These are phyloP conservation scores for Motacilla alba DNA, from an alignment of 2,113 vertebrate species.

Conservation along the genomic window DNA sequence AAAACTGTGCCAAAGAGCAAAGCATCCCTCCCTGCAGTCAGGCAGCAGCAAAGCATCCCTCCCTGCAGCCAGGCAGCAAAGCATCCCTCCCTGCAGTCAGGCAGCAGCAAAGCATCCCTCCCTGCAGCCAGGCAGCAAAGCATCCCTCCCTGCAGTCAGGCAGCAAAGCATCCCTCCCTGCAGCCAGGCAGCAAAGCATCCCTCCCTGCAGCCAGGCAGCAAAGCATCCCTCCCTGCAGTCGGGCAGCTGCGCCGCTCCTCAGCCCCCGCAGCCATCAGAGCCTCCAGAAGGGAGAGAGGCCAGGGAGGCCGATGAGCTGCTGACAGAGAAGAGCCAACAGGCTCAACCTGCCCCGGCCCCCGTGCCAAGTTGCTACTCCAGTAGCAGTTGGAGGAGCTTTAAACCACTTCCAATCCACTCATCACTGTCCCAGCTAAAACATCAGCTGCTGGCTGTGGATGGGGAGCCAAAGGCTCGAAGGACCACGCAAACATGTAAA, in stretches of 20 bases:
- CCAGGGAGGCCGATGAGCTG: neutral
- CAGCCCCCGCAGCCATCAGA: accelerated
- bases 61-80: too few relatives aligned
- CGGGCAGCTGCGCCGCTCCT: neutral
- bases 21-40: neutral
- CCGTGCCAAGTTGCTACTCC: neutral
- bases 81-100: too few relatives aligned
- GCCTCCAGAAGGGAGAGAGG: neutral
- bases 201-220: neutral
- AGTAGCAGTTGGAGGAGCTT: slow-evolving; percentile 7
- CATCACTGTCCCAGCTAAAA: neutral
- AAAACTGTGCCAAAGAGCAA: neutral
- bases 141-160: too few relatives aligned
- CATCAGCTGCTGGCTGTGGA: neutral
- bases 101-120: too few relatives aligned
- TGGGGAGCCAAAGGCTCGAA: neutral
- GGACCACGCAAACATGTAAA: neutral
- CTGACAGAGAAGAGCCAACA: neutral
- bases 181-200: neutral
- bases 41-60: too few relatives aligned
- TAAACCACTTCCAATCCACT: slow-evolving; percentile 9
- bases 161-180: too few relatives aligned
- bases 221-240: neutral
- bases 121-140: too few relatives aligned
- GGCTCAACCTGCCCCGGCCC: neutral